These are phyloP conservation scores for Paraescarpia echinospica DNA, from an alignment of 1,140 invertebrate genomes.

Conservation along the genomic window DNA sequence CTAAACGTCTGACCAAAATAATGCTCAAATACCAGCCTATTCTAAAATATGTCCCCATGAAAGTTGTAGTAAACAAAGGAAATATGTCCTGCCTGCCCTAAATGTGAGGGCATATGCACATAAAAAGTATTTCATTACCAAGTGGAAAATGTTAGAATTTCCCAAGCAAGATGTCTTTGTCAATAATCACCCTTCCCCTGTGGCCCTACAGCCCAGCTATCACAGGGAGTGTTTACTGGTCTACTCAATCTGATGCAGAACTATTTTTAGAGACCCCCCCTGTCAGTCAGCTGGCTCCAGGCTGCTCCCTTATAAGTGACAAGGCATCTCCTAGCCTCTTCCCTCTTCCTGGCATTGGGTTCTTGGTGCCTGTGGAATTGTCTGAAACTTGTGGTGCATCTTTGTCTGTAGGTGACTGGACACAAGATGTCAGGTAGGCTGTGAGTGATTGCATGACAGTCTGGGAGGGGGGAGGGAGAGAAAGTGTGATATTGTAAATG, in stretches of 20 bases:
- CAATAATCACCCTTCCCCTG: background rate
- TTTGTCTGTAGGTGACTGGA: background rate
- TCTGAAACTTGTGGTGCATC: background rate
- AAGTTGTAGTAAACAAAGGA: no score
- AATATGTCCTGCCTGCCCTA: no score
- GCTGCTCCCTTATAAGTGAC: background rate
- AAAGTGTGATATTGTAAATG: background rate
- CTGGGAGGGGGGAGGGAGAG: background rate
- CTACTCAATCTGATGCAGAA: background rate
- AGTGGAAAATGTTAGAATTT: no score
- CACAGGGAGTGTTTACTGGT: background rate
- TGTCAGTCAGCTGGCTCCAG: background rate
- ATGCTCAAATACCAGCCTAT: no score
- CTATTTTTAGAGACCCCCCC: background rate
- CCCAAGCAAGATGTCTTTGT: background rate
- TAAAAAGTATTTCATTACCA: no score
- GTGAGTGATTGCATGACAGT: background rate
- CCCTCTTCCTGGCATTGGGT: background rate
- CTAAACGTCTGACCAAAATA: no score
- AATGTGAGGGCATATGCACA: no score
- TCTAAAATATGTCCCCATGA: no score
- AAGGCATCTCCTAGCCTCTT: background rate
- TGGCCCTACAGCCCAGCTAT: background rate
- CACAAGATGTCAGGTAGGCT: background rate
- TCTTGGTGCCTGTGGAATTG: background rate